Percentiles rank a stretch among this genome's conserved stretches.
Conservation (phyloP, 2,888 invertebrate genomes). For the Cryptophagus acutangulus region DNA sequence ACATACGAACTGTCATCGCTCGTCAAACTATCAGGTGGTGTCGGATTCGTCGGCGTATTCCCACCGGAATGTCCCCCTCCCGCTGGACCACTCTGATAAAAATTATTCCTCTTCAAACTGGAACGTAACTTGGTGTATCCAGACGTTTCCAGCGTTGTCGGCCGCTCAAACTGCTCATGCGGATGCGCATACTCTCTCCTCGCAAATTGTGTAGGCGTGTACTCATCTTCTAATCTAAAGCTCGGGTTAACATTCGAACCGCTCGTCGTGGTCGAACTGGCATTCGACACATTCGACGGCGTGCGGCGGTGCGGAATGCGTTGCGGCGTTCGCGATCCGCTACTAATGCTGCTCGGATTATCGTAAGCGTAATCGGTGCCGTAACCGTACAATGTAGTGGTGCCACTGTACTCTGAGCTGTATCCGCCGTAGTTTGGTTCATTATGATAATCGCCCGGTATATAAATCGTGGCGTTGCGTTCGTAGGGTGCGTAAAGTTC, state of each 20-base stretch:
- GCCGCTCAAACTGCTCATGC: constrained; percentile 51
- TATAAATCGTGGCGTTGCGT: constrained; percentile 48
- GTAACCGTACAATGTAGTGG: constrained; percentile 45
- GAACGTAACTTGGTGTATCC: constrained; percentile 66
- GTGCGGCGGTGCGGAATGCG: constrained; percentile 65
- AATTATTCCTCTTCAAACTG: constrained; percentile 70
- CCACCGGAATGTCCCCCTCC: constrained; percentile 63
- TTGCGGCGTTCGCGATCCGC: constrained; percentile 46
- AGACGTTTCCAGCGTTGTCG: constrained; percentile 56
- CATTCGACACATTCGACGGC: constrained; percentile 68
- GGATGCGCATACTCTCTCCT: constrained; percentile 44
- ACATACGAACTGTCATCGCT: constrained; percentile 87
- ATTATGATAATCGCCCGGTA: constrained; percentile 46
- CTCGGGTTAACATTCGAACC: constrained; percentile 59
- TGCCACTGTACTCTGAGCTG: constrained; percentile 44
- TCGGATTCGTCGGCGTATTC: constrained; percentile 73
- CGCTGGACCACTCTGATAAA: constrained; percentile 43
- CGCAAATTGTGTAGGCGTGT: constrained; percentile 48
- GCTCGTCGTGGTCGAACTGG: constrained; percentile 54
- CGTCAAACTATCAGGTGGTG: constrained; percentile 78
- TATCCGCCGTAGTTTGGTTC: constrained; percentile 41
- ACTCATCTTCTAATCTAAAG: constrained; percentile 59
- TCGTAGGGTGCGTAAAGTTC: constrained; percentile 52
- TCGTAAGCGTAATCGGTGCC: constrained; percentile 54
- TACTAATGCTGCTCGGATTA: constrained; percentile 52